A percentile compares a stretch with the other conserved stretches of the same genome.
phyloP scores from a whole-genome alignment of 2,113 vertebrate genomes.

The Odobenus rosmarus region DNA sequence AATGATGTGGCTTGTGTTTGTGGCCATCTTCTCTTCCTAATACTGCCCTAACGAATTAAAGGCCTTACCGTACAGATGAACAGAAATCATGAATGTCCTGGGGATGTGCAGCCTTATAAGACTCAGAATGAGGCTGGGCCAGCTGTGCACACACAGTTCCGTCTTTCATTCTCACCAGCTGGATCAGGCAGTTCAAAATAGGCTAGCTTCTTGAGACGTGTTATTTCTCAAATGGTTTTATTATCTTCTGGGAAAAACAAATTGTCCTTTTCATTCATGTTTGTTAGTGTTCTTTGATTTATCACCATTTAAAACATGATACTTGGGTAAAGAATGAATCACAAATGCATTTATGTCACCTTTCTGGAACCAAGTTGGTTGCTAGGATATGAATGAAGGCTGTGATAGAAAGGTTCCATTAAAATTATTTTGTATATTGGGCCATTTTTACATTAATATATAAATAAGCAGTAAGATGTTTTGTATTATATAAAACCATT shows the following conservation, averaged over 20 bases:
- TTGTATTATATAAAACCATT: background rate
- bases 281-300: constrained; percentile 31
- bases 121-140: background rate
- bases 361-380: constrained; percentile 24
- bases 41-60: background rate
- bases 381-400: background rate
- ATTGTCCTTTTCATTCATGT: background rate
- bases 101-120: background rate
- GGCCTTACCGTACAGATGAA: background rate
- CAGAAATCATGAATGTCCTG: background rate
- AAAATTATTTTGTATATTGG: constrained; percentile 21
- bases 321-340: background rate
- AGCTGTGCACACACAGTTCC: background rate
- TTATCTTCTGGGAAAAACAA: background rate
- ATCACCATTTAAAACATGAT: background rate
- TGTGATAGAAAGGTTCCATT: background rate
- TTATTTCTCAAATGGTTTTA: background rate
- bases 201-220: background rate
- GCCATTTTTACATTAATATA: background rate
- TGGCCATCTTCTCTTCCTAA: background rate
- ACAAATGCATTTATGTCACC: background rate
- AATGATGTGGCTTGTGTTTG: background rate
- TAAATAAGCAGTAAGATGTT: constrained; percentile 9
- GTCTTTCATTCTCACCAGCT: background rate
- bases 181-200: background rate